Evolutionary conservation across 1,140 invertebrate genomes (phyloP), one percentile per base, ranked within the genome.

Genomic region (Meloidogyne chitwoodi): DNA sequence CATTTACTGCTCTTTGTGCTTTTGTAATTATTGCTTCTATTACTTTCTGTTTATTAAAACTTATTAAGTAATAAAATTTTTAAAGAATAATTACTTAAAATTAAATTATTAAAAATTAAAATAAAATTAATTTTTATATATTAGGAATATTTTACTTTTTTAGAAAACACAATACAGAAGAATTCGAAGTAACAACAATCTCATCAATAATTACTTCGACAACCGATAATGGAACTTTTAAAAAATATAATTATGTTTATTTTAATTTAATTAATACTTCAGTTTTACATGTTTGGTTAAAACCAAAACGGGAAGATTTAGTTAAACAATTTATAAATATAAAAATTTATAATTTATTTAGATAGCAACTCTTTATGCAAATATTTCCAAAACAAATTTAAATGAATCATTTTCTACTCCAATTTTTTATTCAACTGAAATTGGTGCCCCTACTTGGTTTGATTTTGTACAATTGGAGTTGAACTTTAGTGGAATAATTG

Each of bases 231-330:
- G 19, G 19, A 5, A 5, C 19, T 56, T 5, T 56, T 22, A 19
- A 70, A 44, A 70, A 70, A 10, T 44, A 31, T 29, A 16, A 48
- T 70, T 70, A 29, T 24, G 68, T 70, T 19, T 10, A 22, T 24
- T n/a, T 70, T 41, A 29, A 70, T 6, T 27, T 70, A 27, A 44
- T 44, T 19, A 61, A 27, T n/a, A 61, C 26, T 29, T 56, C 44
- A 16, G 31, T 70, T 44, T 11, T 70, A 22, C 68, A 70, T 61
- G n/a, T 44, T 70, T 70, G 68, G 68, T 8, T 70, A 26, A 70
- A 41, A n/a, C 44, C 68, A 48, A 70, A 48, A 4, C 8, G 5
- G 27, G n/a, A 2, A 48, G 29, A 38, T n/a, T n/a, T 8, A n/a
- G 48, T 56, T 6, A 44, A 22, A 16, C 16, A 19, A 69, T 22